These are phyloP conservation scores for Felis catus DNA, from an alignment of 2,113 vertebrate species.

Conservation along the genomic window DNA sequence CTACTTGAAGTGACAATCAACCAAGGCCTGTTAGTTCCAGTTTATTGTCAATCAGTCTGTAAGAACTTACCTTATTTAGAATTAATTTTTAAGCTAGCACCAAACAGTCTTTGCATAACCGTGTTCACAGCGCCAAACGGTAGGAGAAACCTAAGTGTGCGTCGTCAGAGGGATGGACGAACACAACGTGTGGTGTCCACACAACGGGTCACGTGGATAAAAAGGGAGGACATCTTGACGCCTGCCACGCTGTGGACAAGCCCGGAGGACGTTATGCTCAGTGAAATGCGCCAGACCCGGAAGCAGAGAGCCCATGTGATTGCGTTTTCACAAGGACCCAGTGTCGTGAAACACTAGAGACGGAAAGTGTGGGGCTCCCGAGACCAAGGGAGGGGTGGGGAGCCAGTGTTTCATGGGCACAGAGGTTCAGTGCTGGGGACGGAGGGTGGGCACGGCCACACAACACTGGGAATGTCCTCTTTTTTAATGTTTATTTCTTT, in stretches of 20 bases:
- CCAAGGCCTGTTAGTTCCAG: background rate
- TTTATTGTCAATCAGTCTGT: background rate
- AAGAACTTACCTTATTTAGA: background rate
- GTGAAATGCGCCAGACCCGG: background rate
- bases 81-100: background rate
- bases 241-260: rapidly evolving
- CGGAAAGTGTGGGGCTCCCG: background rate
- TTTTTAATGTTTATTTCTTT: too few species aligned
- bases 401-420: rapidly evolving
- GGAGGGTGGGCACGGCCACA: background rate
- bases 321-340: rapidly evolving
- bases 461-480: rapidly evolving
- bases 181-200: background rate
- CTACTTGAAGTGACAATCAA: background rate
- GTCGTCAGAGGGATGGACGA: rapidly evolving
- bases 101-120: background rate
- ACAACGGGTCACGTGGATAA: rapidly evolving
- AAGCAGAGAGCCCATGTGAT: rapidly evolving
- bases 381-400: background rate
- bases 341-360: background rate
- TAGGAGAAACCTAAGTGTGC: background rate
- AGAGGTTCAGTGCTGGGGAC: background rate
- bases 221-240: background rate
- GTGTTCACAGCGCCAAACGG: background rate
- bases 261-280: rapidly evolving